phyloP scores from a whole-genome alignment of 2,797 vertebrate species.

The Pseudochromis fuscus region DNA sequence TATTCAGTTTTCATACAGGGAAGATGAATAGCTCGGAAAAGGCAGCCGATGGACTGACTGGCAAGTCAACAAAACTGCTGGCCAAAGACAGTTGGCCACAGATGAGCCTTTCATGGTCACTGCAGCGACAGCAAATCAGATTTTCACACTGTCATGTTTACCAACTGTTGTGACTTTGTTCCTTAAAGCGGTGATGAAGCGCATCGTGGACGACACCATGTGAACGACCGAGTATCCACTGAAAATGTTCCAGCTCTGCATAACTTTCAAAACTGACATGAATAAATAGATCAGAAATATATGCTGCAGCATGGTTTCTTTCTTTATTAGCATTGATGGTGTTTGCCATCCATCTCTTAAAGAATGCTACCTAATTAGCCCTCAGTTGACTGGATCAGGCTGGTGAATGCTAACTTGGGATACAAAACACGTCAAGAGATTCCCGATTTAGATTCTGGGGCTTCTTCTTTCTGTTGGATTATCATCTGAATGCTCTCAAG shows the following conservation, averaged over 20 bases:
- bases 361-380: neutral
- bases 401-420: too few relatives aligned
- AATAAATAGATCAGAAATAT: neutral
- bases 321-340: neutral
- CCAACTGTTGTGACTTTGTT: conserved; percentile 46
- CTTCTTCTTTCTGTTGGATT: neutral
- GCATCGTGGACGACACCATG: conserved; percentile 5
- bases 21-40: conserved; percentile 33
- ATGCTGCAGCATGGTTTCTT: neutral
- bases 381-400: too few relatives aligned
- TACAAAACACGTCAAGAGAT: too few relatives aligned
- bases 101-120: conserved; percentile 52
- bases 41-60: conserved; percentile 27
- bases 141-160: conserved; percentile 54
- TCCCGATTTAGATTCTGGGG: neutral
- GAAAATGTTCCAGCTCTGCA: neutral
- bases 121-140: conserved; percentile 47
- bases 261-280: neutral
- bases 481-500: conserved; percentile 6
- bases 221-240: too few relatives aligned
- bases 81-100: conserved; percentile 32
- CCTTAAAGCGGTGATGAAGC: neutral
- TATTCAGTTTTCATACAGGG: conserved; percentile 28
- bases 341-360: neutral
- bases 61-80: conserved; percentile 40